These are phyloP conservation scores for Crotalus tigris DNA, from an alignment of 2,113 vertebrate species.

Conservation along the genomic window DNA sequence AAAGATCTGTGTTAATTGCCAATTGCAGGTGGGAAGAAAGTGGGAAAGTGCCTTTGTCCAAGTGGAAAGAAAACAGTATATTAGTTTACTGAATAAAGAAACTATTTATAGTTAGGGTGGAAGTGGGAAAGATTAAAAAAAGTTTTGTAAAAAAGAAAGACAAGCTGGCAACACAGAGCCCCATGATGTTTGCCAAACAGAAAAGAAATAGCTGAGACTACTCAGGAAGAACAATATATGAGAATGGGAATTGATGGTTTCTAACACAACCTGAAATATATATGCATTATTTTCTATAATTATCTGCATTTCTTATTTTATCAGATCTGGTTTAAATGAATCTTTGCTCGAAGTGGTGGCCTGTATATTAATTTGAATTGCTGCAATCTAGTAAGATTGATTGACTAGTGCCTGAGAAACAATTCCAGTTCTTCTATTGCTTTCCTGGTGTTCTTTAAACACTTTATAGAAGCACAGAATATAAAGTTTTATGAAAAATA, in stretches of 20 bases:
- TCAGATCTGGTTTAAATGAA: conserved; percentile 52
- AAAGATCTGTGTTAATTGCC: not conserved
- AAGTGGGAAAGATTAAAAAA: not conserved
- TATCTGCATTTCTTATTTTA: conserved; percentile 50
- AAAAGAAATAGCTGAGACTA: conserved; percentile 41
- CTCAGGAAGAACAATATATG: conserved; percentile 42
- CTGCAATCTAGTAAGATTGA: conserved; percentile 41
- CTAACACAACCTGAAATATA: not conserved
- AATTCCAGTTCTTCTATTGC: conserved; percentile 50
- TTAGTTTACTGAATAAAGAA: not conserved
- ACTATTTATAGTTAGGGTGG: not conserved
- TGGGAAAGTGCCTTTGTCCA: not conserved
- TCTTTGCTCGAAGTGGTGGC: conserved; percentile 59
- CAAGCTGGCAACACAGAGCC: not conserved
- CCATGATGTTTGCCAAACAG: not conserved
- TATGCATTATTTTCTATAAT: conserved; percentile 37
- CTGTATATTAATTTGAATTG: conserved; percentile 59
- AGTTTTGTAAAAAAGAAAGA: not conserved
- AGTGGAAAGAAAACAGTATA: not conserved
- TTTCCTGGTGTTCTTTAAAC: conserved; percentile 57
- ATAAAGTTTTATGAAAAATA: conserved; percentile 53
- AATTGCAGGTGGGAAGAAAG: not conserved
- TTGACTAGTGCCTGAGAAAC: conserved; percentile 57
- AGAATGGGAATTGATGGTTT: conserved; percentile 12
- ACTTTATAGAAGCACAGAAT: conserved; percentile 48